These are phyloP conservation scores for Leptura quadrifasciata DNA, from an alignment of 2,888 invertebrate species.

Conservation along the genomic window DNA sequence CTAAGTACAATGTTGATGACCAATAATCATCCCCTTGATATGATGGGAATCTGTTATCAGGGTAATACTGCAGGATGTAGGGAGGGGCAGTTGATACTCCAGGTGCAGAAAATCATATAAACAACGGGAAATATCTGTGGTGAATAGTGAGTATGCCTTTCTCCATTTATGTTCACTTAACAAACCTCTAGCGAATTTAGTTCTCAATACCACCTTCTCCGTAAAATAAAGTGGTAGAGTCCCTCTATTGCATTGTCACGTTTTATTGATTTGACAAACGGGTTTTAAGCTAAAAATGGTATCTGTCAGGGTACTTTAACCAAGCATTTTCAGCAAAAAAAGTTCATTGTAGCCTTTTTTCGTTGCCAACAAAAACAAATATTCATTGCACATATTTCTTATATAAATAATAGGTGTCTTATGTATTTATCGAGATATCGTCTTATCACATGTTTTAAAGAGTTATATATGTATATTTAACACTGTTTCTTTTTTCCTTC, in stretches of 20 bases:
- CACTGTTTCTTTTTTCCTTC: constrained; percentile 59
- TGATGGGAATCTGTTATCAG: too few relatives aligned
- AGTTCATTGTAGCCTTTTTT: constrained; percentile 68
- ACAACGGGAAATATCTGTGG: too few relatives aligned
- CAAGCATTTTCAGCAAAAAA: constrained; percentile 61
- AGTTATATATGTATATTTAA: constrained; percentile 60
- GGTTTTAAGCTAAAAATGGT: constrained; percentile 53
- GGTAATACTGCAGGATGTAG: too few relatives aligned
- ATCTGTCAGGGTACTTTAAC: constrained; percentile 50
- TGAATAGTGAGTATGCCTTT: background rate
- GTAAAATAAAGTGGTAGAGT: background rate
- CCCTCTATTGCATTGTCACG: constrained; percentile 39
- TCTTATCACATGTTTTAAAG: constrained; percentile 70
- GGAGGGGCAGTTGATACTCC: too few relatives aligned
- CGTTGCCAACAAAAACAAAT: constrained; percentile 70
- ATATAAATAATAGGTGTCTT: constrained; percentile 62
- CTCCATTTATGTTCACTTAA: background rate
- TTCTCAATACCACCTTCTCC: background rate
- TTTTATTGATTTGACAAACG: constrained; percentile 42
- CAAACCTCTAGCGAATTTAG: background rate
- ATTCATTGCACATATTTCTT: constrained; percentile 69
- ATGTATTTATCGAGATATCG: constrained; percentile 68
- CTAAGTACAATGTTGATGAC: too few relatives aligned
- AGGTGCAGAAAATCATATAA: too few relatives aligned
- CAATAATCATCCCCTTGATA: too few relatives aligned